Base-by-base conservation (phyloP, 2,113 vertebrate genomes). In the Puntigrus tetrazona region DNA sequence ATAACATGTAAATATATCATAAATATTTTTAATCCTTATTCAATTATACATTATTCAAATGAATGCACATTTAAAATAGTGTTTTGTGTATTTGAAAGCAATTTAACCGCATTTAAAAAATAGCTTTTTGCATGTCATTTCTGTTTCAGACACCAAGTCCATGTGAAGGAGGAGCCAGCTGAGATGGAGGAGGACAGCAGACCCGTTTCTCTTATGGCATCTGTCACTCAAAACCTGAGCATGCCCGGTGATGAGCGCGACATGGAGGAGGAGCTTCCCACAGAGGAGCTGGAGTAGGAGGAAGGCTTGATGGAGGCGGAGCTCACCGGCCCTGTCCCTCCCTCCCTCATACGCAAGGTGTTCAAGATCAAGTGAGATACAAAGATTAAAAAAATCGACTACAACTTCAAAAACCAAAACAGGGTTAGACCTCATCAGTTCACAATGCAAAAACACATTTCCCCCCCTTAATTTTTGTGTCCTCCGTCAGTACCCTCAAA, bases 141-240 rank as follows among this genome's bases (percentile, higher is more conserved):
- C 9, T 82, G 20, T 70, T 38, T 25, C 89, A 96, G 97, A 92
- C 97, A 99, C 91, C 96, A 94, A 87, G 94, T 98, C 80, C 97
- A 99, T 86, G 97, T 99, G 93, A 99, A 99, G 93, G 98, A 99
- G 94, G 98, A 99, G 85, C 98, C 98, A 0, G 93, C 97, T 0
- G 97, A 98, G 91, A 86, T 96, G 0, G 97, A 99, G 90, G 98
- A 99, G 14, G 97, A 98, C 89, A 91, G 94, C 87, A 93, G 97
- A 81, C 96, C 97, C 0, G 89, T 97, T 27, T 97, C 97, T 0
- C 93, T 96, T 73, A 92, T 97, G 91, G 95, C 94, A 7, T 81
- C 93, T 22, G 90, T 97, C 89, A 95, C 96, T 92, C 96, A 97
- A 91, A 96, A 94, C 94, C 89, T 97, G 90, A 91, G 92, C 38